Conservation (phyloP, 1,140 invertebrate genomes). For the Trachelipus rathkii region DNA sequence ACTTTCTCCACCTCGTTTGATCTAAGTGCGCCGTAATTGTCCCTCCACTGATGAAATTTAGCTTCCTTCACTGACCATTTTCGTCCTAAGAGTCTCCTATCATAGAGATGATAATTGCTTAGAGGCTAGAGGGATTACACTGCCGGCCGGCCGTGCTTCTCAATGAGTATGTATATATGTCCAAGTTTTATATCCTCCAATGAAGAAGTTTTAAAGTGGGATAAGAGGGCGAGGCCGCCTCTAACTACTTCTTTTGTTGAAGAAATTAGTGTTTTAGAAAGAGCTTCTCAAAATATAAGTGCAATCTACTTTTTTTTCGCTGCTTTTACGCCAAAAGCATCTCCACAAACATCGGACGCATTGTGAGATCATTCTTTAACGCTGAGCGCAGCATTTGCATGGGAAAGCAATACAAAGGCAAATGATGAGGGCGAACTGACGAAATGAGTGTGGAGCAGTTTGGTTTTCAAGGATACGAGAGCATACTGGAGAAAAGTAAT, state of each 20-base stretch:
- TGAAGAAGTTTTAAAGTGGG: constrained; percentile 40
- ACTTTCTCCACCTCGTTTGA: constrained; percentile 31
- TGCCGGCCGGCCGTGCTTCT: constrained; percentile 30
- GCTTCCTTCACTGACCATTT: constrained; percentile 24
- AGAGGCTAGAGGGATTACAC: constrained; percentile 25
- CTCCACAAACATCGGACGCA: neutral
- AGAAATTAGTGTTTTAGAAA: constrained; percentile 2
- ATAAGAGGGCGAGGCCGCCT: constrained; percentile 25
- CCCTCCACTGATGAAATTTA: constrained; percentile 37
- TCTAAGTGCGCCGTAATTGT: constrained; percentile 36
- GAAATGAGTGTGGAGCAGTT: neutral
- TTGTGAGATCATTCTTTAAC: constrained; percentile 7
- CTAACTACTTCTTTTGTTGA: constrained; percentile 8
- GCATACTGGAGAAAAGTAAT: too few relatives aligned
- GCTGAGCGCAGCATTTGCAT: neutral
- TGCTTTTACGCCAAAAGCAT: neutral
- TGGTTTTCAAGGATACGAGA: too few relatives aligned
- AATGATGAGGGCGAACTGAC: constrained; percentile 8
- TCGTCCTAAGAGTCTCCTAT: constrained; percentile 14
- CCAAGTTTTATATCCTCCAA: constrained; percentile 39
- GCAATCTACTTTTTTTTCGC: neutral
- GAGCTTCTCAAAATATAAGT: neutral
- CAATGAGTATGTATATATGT: constrained; percentile 42
- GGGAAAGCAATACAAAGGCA: neutral
- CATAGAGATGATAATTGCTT: constrained; percentile 22